Evolutionary conservation across 2,113 vertebrate genomes (phyloP), one percentile per base, ranked within the genome.

Genomic region (Neolamprologus falcicula): DNA sequence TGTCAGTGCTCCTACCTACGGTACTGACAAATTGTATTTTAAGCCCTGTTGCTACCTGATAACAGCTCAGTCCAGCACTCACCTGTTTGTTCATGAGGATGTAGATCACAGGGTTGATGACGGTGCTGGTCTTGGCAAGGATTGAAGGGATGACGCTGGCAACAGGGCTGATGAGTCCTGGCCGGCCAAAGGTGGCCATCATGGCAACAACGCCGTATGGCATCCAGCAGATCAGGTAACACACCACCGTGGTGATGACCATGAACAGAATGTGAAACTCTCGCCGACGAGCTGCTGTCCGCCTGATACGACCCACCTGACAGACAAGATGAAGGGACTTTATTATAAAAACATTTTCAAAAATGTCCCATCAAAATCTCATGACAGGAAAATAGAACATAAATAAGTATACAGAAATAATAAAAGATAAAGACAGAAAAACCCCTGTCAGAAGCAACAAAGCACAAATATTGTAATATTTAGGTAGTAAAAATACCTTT

Each of bases 11-110:
- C 63, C n/a, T 68, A 21, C 19, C 11, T 68, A 21, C 4, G 2
- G 19, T 40, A 40, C 63, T 68, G 33, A 68, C 33, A 40, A 21
- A 68, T 2, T 0, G 19, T 66, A 61, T 40, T 71, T 71, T 71
- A 71, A 71, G 37, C 12, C n/a, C 37, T 24, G 66, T 4, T 71
- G 14, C 24, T 19, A 19, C 71, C 16, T 76, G 71, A 17, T 47
- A 47, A 10, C 71, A 47, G 71, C 24, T 47, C 9, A 3, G 37
- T 76, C 24, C 71, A 28, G 24, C 42, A 28, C 71, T 78, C 89
- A 97, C 96, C 96, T 96, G 96, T 78, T 97, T 96, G 87, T 96
- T 97, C 96, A 97, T 97, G 59, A 96, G 94, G 88, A 96, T 96
- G 94, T 97, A 97, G 92, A 97, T 97, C 71, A 97, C 81, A 9